Evolutionary conservation across 2,797 vertebrate species (phyloP), one percentile per base, ranked within the genome.

Genomic region (Channa striata): DNA sequence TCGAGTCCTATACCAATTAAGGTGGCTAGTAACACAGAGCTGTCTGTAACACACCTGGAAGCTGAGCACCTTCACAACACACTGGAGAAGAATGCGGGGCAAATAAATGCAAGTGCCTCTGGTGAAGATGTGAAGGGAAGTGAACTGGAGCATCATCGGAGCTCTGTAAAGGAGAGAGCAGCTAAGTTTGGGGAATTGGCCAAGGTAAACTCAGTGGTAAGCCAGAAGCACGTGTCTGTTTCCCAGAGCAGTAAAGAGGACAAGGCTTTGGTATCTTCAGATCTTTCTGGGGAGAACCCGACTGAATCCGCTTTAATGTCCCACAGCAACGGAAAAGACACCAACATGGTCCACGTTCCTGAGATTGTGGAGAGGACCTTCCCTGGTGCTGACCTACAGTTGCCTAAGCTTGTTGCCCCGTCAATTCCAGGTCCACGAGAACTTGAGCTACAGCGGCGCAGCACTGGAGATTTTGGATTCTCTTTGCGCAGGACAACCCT

Each of bases 1-100:
- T 99, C 98, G 54, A 95, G 94, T 89, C 97, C 98, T 21, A 99
- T 99, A 71, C 98, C 97, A 44, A 98, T 99, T 82, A 98, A 97
- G 84, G 97, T 99, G 78, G 95, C 95, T 16, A 96, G 93, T 1
- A 95, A 93, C 92, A 92, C 91, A 0, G 97, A 99, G 85, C 93
- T 98, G 67, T 94, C 85, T 66, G 93, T 98, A 59, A 96, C 95
- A 0, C 93, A 95, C 58, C 85, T 95, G 0, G 95, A 96, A 61
- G 91, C 91, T 0, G 95, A 97, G 78, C 85, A 25, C 13, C 58
- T 74, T 44, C 95, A 91, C 80, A 93, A 90, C 62, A 93, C 91
- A 0, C 3, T 82, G 59, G 90, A 93, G 74, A 88, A 95, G 68
- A 93, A 96, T 75, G 90, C 85, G 0, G 94, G 92, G 9, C 94